A percentile compares a stretch with the other conserved stretches of the same genome.
These are phyloP conservation scores for Ptychoptera contaminata DNA, from an alignment of 2,888 invertebrate species.

Conservation along the genomic window DNA sequence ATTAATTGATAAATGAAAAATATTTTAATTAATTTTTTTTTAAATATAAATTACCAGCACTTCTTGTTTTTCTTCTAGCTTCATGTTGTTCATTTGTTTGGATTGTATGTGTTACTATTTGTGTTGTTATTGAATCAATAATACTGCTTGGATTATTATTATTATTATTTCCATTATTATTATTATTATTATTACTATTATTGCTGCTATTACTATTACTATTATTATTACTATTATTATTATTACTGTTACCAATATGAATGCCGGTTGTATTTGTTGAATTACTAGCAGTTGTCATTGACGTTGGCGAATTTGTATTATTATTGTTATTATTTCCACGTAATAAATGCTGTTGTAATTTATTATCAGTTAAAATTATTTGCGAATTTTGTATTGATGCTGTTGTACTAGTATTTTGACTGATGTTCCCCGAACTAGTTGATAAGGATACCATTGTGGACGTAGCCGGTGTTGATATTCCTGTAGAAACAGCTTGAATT, in stretches of 20 bases:
- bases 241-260: background rate
- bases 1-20: background rate
- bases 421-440: constrained; percentile 11
- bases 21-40: background rate
- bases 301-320: background rate
- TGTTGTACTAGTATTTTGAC: too few species aligned
- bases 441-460: constrained; percentile 20
- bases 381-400: too few species aligned
- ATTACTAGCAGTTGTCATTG: background rate
- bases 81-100: constrained; percentile 12
- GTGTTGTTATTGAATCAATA: too few species aligned
- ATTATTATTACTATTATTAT: too few species aligned
- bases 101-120: too few species aligned
- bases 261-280: background rate
- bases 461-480: constrained; percentile 23
- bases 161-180: too few species aligned
- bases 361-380: too few species aligned
- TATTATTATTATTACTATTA: too few species aligned
- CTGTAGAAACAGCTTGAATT: constrained; percentile 4
- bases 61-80: constrained; percentile 46
- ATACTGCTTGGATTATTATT: too few species aligned
- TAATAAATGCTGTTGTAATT: too few species aligned
- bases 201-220: too few species aligned
- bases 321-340: too few species aligned
- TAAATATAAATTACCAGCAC: constrained; percentile 38